phyloP scores from a whole-genome alignment of 2,888 invertebrate genomes.

The Caenorhabditis sinica region DNA sequence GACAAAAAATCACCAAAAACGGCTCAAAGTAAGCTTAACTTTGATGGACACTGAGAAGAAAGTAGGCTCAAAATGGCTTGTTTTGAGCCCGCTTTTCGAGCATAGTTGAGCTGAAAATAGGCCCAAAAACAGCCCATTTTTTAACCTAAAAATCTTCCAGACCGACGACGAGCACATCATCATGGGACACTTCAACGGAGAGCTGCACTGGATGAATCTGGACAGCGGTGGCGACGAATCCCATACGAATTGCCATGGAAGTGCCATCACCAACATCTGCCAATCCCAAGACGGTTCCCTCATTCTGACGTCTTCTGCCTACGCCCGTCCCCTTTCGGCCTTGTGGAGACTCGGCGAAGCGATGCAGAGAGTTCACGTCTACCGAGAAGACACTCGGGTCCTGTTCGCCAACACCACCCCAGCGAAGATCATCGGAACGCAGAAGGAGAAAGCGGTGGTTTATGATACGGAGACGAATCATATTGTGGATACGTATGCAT shows the following conservation, averaged over 20 bases:
- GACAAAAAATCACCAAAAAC: too few species aligned
- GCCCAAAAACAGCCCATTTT: neutral
- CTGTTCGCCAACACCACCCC: slow-evolving; percentile 89
- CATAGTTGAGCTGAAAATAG: neutral
- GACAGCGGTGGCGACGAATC: slow-evolving; percentile 90
- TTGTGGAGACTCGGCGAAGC: slow-evolving; percentile 87
- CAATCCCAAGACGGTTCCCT: slow-evolving; percentile 88
- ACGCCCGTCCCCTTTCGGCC: slow-evolving; percentile 91
- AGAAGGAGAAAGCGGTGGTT: slow-evolving; percentile 90
- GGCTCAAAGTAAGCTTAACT: too few species aligned
- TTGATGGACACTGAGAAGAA: too few species aligned
- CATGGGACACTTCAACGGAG: slow-evolving; percentile 93
- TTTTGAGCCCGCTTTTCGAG: neutral
- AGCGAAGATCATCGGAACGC: slow-evolving; percentile 93
- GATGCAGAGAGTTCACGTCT: slow-evolving; percentile 87
- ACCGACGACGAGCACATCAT: slow-evolving; percentile 88
- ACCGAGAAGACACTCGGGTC: slow-evolving; percentile 87
- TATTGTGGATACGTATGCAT: slow-evolving; percentile 88
- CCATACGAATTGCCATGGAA: slow-evolving; percentile 91
- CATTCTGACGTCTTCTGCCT: slow-evolving; percentile 91
- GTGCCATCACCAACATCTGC: slow-evolving; percentile 89
- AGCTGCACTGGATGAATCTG: slow-evolving; percentile 92
- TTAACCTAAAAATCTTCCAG: slow-evolving; percentile 80
- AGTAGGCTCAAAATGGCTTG: too few species aligned
- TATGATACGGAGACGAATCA: slow-evolving; percentile 92